Evolutionary conservation across 2,113 vertebrate genomes (phyloP).

Genomic region (Columba janthina): DNA sequence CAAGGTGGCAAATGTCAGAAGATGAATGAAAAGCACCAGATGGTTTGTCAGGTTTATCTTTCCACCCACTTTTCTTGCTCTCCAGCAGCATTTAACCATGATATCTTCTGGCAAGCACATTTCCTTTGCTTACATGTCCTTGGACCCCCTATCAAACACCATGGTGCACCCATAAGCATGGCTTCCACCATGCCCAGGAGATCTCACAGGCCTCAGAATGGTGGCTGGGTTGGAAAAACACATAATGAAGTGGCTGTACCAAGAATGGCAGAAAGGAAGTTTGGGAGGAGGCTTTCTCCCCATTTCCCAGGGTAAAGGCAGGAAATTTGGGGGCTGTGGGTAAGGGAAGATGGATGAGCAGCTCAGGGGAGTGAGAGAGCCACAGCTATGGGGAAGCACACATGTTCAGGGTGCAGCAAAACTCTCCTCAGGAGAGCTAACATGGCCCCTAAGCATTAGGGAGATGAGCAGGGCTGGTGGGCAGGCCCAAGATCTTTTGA

Average conservation of each 20-base stretch:
- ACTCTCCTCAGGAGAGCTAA: not conserved
- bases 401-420: not conserved
- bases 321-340: not conserved
- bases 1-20: not conserved
- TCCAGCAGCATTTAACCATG: not conserved
- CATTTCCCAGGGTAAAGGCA: not conserved
- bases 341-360: not conserved
- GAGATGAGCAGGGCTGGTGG: not conserved
- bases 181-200: not conserved
- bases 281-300: not conserved
- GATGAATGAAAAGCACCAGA: not conserved
- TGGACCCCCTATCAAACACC: accelerated
- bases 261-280: not conserved
- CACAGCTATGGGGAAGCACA: not conserved
- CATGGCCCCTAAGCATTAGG: not conserved
- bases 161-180: too few species aligned
- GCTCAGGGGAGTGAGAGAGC: not conserved
- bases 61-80: not conserved
- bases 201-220: not conserved
- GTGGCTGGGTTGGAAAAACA: not conserved
- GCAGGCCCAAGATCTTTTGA: not conserved
- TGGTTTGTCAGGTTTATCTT: not conserved
- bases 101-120: not conserved
- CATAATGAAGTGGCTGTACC: not conserved
- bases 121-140: not conserved